Evolutionary conservation across 2,797 vertebrate genomes (phyloP).

Genomic region (Peromyscus attwateri): DNA sequence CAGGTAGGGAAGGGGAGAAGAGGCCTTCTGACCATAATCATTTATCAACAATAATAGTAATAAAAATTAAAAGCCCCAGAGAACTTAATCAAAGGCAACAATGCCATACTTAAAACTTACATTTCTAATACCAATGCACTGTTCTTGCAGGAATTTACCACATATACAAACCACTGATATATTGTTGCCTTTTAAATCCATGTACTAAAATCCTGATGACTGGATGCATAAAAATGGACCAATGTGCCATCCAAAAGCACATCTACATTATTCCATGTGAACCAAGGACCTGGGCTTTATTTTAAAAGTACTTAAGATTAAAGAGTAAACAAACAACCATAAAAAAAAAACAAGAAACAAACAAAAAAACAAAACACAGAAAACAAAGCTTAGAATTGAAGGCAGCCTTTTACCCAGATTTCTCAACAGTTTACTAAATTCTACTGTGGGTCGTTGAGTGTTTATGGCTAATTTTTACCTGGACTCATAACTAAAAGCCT

Average conservation of each 20-base stretch:
- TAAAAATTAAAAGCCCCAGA: constrained; percentile 74
- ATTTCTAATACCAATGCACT: constrained; percentile 79
- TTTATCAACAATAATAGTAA: constrained; percentile 31
- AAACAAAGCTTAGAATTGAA: constrained; percentile 83
- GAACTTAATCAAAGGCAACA: constrained; percentile 85
- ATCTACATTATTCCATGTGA: constrained; percentile 81
- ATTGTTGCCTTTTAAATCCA: constrained; percentile 82
- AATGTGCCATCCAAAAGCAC: constrained; percentile 79
- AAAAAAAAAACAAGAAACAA: constrained; percentile 65
- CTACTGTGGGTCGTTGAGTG: constrained; percentile 79
- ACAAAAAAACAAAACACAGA: background rate
- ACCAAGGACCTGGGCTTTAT: constrained; percentile 85
- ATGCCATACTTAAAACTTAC: constrained; percentile 77
- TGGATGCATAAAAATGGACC: constrained; percentile 81
- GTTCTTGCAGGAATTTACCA: constrained; percentile 77
- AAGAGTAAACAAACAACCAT: constrained; percentile 71
- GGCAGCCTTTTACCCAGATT: constrained; percentile 86
- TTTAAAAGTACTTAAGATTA: constrained; percentile 76
- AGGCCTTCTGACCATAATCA: constrained; percentile 82
- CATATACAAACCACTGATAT: constrained; percentile 77
- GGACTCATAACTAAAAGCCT: constrained; percentile 82
- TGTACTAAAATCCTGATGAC: constrained; percentile 81
- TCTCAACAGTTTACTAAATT: constrained; percentile 82
- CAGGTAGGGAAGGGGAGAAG: background rate
- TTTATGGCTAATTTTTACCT: constrained; percentile 78